phyloP scores from a whole-genome alignment of 2,888 invertebrate species.

The Plagodis pulveraria region DNA sequence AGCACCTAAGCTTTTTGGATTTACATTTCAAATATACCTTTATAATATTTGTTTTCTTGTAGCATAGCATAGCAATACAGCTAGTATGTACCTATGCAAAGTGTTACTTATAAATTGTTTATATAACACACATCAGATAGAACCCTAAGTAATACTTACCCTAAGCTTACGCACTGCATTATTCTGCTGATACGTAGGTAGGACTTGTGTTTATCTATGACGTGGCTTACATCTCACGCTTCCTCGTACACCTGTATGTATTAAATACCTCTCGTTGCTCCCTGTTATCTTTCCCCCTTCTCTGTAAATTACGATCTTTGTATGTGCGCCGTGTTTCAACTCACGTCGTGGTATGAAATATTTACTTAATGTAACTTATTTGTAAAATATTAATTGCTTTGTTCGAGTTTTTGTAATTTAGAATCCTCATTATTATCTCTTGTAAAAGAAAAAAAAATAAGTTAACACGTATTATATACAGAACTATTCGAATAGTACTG shows the following conservation, averaged over 20 bases:
- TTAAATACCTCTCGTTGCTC: slow-evolving; percentile 59
- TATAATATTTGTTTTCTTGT: too few species aligned
- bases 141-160: neutral
- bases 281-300: slow-evolving; percentile 62
- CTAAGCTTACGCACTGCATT: slow-evolving; percentile 14
- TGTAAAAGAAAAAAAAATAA: too few species aligned
- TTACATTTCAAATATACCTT: neutral
- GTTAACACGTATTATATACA: too few species aligned
- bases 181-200: slow-evolving; percentile 36
- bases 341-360: slow-evolving; percentile 42
- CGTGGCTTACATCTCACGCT: slow-evolving; percentile 54
- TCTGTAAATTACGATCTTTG: slow-evolving; percentile 64
- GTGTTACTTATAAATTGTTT: too few species aligned
- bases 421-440: too few species aligned
- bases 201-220: slow-evolving; percentile 61
- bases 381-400: neutral
- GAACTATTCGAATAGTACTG: too few species aligned
- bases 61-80: too few species aligned
- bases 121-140: too few species aligned
- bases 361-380: neutral
- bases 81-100: too few species aligned
- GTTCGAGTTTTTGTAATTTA: too few species aligned
- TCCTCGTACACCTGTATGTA: slow-evolving; percentile 61
- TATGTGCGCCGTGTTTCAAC: slow-evolving; percentile 38
- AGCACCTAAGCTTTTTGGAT: slow-evolving; percentile 18